Evolutionary conservation across 2,888 invertebrate genomes (phyloP), one percentile per base, ranked within the genome.

Genomic region (Acrobasis repandana): DNA sequence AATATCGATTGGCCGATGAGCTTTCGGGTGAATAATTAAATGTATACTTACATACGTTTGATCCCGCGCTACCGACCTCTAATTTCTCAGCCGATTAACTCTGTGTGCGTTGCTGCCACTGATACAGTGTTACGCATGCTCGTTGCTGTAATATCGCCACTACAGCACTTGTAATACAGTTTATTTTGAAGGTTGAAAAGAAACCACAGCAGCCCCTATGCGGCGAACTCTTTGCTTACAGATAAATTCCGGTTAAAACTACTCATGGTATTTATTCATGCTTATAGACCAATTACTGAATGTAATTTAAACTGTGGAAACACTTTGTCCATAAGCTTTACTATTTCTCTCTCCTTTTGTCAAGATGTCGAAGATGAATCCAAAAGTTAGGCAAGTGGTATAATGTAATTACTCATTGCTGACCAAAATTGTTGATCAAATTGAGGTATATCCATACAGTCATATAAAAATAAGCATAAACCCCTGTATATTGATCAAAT

Each of bases 61-160:
- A 43, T 59, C 61, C 65, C 64, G 60, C 64, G 63, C 57, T 58
- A 62, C 51, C 60, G 62, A 69, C 69, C 69, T 69, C 65, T 70
- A 70, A 71, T 74, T 72, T 75, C 66, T 67, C 73, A 67, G 63
- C 62, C 66, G 71, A 73, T 73, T 71, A 71, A 69, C 65, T 68
- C 61, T 60, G 63, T 66, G 65, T 68, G 65, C 71, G 62, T 60
- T 63, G 64, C 60, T 50, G 65, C 63, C 20, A 54, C 48, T 10
- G 52, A 46, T 60, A 46, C 33, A 33, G 20, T n/a, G 48, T 54
- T 48, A 56, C 56, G 38, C 60, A 49, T 47, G 11, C n/a, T 18
- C n/a, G 20, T n/a, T 56, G 14, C 4, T 15, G 56, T 15, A 56
- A 56, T 33, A 33, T 48, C 14, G 34, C 33, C 57, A 15, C 34